A percentile compares a stretch with the other conserved stretches of the same genome.
Evolutionary conservation across 2,888 invertebrate species (phyloP).

Genomic region (Vanessa cardui): DNA sequence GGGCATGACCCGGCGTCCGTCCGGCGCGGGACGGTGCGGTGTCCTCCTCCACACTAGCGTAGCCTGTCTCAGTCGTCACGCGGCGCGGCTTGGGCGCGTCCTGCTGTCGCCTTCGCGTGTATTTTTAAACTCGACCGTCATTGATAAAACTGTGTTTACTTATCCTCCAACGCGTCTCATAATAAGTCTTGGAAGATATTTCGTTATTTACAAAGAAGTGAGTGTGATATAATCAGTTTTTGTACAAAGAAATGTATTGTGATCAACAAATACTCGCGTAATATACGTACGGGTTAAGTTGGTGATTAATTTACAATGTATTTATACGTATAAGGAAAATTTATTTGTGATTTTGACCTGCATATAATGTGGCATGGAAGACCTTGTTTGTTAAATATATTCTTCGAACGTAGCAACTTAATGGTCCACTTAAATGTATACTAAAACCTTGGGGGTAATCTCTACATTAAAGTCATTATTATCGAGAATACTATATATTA

Average conservation of each 20-base stretch:
- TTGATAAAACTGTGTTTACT: slow-evolving; percentile 65
- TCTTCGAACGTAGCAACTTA: slow-evolving; percentile 10
- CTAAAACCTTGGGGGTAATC: slow-evolving; percentile 1
- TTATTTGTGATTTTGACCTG: slow-evolving; percentile 20
- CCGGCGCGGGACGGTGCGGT: slow-evolving; percentile 54
- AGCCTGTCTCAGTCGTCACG: slow-evolving; percentile 58
- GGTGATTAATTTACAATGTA: slow-evolving; percentile 5
- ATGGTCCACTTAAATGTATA: slow-evolving; percentile 1
- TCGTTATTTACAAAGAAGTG: slow-evolving; percentile 6
- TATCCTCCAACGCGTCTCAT: slow-evolving; percentile 29
- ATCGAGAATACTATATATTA: background rate
- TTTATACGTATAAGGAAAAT: slow-evolving; percentile 22
- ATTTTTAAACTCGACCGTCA: slow-evolving; percentile 76
- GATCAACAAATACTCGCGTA: background rate
- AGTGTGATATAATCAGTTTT: slow-evolving; percentile 16
- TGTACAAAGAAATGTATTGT: background rate
- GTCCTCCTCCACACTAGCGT: slow-evolving; percentile 35
- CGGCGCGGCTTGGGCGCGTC: slow-evolving; percentile 72
- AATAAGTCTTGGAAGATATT: slow-evolving; percentile 3
- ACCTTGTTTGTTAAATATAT: slow-evolving; percentile 20
- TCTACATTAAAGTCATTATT: background rate
- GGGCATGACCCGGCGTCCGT: slow-evolving; percentile 61
- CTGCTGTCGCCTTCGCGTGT: slow-evolving; percentile 72
- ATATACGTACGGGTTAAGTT: background rate
- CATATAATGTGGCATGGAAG: slow-evolving; percentile 5